Evolutionary conservation across 2,113 vertebrate species (phyloP), one percentile per base, ranked within the genome.

Genomic region (Coryphaenoides rupestris): DNA sequence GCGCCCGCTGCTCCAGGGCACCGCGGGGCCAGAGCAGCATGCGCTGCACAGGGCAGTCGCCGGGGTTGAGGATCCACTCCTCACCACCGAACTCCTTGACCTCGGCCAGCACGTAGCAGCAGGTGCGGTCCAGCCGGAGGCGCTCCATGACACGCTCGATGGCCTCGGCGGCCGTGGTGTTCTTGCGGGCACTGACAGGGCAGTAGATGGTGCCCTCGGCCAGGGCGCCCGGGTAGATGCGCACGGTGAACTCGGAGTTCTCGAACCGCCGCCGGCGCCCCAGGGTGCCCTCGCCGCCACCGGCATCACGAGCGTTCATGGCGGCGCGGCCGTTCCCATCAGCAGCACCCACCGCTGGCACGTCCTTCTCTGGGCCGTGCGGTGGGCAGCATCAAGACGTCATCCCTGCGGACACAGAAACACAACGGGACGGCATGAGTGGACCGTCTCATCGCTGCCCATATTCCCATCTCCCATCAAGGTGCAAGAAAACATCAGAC

Each of bases 1-100:
- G 64, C 0, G 83, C 64, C 12, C 94, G 93, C 82, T 96, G 96
- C 90, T 99, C 96, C 53, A 98, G 82, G 1, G 97, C 97, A 86
- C 93, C 90, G 1, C 96, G 95, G 0, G 97, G 97, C 97, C 97
- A 99, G 68, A 99, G 84, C 96, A 99, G 94, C 97, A 99, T 98
- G 80, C 97, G 93, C 66, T 98, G 96, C 79, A 96, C 96, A 0
- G 97, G 97, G 78, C 94, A 96, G 87, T 99, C 97, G 16, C 88
- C 92, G 58, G 97, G 96, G 88, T 98, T 99, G 79, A 99, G 94
- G 75, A 99, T 98, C 96, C 97, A 99, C 88, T 99, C 97, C 74
- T 99, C 96, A 55, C 97, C 97, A 1, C 97, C 97, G 4, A 98
- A 98, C 82, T 98, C 97, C 83, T 98, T 98, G 78, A 99, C 97